Evolutionary conservation across 1,140 invertebrate species (phyloP).

Genomic region (Paraescarpia echinospica): DNA sequence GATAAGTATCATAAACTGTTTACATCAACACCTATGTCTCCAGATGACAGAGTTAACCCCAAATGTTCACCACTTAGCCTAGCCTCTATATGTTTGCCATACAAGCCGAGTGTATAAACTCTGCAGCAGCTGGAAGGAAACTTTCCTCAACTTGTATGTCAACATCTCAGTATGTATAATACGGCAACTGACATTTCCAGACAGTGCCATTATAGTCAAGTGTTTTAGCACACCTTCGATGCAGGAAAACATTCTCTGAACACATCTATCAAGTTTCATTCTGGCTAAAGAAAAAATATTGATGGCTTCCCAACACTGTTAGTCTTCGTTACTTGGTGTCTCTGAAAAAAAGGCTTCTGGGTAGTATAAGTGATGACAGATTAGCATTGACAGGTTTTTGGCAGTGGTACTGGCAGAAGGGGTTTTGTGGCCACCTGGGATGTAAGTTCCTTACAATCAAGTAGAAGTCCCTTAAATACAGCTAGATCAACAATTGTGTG

Average conservation of each 20-base stretch:
- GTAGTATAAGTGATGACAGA: not conserved
- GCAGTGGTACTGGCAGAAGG: not conserved
- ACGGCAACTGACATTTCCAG: not conserved
- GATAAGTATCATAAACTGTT: not conserved
- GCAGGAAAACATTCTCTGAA: not conserved
- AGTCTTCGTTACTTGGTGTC: not conserved
- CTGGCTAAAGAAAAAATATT: not conserved
- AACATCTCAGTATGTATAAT: not conserved
- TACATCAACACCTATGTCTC: not conserved
- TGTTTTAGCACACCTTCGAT: not conserved
- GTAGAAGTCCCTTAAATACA: not conserved
- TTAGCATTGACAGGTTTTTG: not conserved
- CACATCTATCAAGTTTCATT: not conserved
- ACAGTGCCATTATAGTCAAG: not conserved
- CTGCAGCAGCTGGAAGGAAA: not conserved
- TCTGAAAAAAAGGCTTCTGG: not conserved
- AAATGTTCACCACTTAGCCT: not conserved
- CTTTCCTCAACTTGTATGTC: not conserved
- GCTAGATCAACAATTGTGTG: not conserved
- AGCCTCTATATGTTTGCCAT: not conserved
- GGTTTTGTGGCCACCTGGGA: not conserved
- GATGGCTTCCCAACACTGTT: not conserved
- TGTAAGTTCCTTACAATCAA: not conserved
- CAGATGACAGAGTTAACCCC: not conserved
- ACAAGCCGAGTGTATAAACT: not conserved